Base-by-base conservation (phyloP, 2,888 invertebrate genomes). In the Leptopterna dolabrata region DNA sequence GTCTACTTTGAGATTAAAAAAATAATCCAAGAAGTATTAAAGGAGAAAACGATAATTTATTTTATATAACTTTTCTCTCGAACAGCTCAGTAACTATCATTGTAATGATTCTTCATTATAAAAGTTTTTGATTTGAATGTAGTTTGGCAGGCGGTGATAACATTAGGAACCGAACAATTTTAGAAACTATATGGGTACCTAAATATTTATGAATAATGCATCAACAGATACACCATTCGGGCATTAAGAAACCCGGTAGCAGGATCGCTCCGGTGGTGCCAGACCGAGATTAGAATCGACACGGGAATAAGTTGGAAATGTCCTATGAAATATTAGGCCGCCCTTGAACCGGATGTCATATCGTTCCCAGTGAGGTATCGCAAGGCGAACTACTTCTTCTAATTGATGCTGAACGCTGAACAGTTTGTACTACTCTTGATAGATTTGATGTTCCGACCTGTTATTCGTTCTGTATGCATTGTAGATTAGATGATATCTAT, bases 271-370 rank as follows among this genome's bases (percentile, higher is more conserved):
- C n/a, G 19, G 73, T 41, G 19, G 73, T 41, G 73, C 2, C 36
- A 6, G 73, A 41, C 73, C 30, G 19, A 76, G 73, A 76, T 76
- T 41, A 76, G 30, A 76, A 76, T 76, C 73, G 73, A 76, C 73
- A 76, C 19, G 36, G 41, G 73, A 41, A 76, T 41, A 36, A 76
- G 30, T 41, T n/a, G 36, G 36, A 41, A 7, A 76, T 36, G 73
- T 41, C 36, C 24, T 63, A 4, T 24, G 19, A 63, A 36, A 76
- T 41, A 76, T 76, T 19, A 29, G 19, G 36, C 9, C n/a, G 36
- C 30, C 41, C 73, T 76, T 76, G 41, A 76, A 76, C 41, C 19
- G 73, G 73, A 76, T 41, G 73, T 76, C 73, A 76, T 76, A 41
- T 76, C 73, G 41, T 16, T 76, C 41, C 73, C 1, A n/a, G 36